Evolutionary conservation across 2,888 invertebrate genomes (phyloP), one percentile per base, ranked within the genome.

Genomic region (Morpho helenor): DNA sequence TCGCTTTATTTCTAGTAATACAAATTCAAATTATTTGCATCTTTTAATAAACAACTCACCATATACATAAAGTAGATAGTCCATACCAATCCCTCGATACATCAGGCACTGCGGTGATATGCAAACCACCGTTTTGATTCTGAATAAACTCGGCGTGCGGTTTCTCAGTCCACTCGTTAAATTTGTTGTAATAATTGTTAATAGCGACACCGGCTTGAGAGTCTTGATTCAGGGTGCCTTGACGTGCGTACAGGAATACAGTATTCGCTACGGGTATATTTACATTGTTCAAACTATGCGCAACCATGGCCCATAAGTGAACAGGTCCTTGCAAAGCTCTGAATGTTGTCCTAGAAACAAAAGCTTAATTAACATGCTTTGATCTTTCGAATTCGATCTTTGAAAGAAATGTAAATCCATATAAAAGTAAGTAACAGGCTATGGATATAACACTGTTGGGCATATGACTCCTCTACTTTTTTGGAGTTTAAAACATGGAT

Each of bases 61-160:
- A 89, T 64, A 90, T 75, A n/a, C 79, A 83, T 40, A 87, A 70
- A 0, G 77, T 80, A 0, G 87, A 85, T 2, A 89, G 66, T 1
- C 87, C 76, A 52, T 78, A 69, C 89, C 88, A 90, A 23, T 84
- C 79, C 10, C 68, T 74, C 1, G 74, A 66, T 0, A 82, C 71
- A 67, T 89, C 89, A 9, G 89, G 88, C 22, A 88, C 56, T 0
- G 82, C 87, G 7, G 87, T 61, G 2, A 90, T 68, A 62, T 77
- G 74, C 68, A 89, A 61, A 23, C 72, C 75, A 0, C 71, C 76
- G 41, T 79, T 75, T 68, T 89, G 88, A 60, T 84, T 73, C 0
- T 68, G 10, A 2, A 78, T 57, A 0, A 88, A 84, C 57, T 78
- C 78, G 5, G 72, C 69, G 56, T 82, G 86, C 0, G 70, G 64